Percentiles rank a stretch among this genome's conserved stretches.
Conservation (phyloP, 2,888 invertebrate species). For the Bimastos eiseni region DNA sequence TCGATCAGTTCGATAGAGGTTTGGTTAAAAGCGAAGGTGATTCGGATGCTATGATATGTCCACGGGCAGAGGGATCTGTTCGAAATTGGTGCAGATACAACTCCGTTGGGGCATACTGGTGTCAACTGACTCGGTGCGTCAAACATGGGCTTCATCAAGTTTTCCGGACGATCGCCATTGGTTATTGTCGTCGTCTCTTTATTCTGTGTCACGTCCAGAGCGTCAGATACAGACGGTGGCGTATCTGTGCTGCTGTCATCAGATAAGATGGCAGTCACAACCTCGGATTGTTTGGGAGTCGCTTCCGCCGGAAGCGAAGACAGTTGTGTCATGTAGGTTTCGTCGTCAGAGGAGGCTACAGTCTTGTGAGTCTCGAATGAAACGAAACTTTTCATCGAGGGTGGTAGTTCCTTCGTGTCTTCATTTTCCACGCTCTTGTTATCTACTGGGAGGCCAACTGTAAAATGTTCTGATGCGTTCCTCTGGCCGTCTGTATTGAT, state of each 20-base stretch:
- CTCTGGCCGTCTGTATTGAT: background rate
- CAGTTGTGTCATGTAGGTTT: no score
- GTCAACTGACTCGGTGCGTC: background rate
- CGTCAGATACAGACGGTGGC: background rate
- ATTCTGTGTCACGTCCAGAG: background rate
- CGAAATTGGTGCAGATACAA: background rate
- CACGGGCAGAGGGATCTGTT: background rate
- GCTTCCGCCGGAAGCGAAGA: no score
- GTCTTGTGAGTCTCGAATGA: no score
- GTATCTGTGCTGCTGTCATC: background rate
- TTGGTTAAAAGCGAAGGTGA: background rate
- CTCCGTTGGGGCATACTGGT: background rate
- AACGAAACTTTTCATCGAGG: background rate
- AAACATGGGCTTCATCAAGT: background rate
- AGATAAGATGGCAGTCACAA: no score
- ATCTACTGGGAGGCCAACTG: background rate
- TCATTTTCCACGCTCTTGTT: no score
- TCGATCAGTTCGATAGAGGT: background rate
- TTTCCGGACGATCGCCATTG: background rate
- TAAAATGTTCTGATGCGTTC: background rate
- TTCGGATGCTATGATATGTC: background rate
- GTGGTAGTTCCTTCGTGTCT: no score
- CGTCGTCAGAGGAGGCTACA: no score
- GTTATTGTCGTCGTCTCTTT: background rate
- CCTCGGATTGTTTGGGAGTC: no score